Conservation (phyloP, 2,113 vertebrate genomes). For the Redunca redunca region DNA sequence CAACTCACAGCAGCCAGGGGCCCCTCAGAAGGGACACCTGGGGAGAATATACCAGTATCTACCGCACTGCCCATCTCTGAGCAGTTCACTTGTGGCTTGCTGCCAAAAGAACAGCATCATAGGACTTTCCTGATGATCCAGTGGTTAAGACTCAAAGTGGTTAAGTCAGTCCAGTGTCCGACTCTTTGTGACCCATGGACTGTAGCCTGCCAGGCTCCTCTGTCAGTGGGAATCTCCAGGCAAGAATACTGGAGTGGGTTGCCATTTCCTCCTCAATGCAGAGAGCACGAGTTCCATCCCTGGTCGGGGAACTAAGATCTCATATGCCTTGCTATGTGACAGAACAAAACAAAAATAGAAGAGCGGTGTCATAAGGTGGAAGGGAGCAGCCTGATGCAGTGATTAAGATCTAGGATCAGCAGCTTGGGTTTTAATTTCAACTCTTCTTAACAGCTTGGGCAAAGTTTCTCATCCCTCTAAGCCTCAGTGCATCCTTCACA, state of each 20-base stretch:
- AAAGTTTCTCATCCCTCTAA: background rate
- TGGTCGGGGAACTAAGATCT: background rate
- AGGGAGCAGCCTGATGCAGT: background rate
- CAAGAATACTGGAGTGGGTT: background rate
- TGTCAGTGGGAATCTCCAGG: background rate
- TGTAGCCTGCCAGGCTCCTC: background rate
- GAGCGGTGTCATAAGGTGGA: background rate
- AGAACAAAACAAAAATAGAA: background rate
- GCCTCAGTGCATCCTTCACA: background rate
- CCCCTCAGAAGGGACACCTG: background rate
- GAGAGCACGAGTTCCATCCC: background rate
- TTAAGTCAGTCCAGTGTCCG: background rate
- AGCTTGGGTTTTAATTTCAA: background rate
- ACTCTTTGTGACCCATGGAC: background rate
- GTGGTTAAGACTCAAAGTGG: background rate
- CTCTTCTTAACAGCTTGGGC: background rate
- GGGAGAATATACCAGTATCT: background rate
- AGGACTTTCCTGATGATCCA: background rate
- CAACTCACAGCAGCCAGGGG: background rate
- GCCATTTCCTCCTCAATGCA: background rate
- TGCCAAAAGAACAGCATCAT: background rate
- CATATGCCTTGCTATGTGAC: background rate
- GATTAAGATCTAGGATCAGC: background rate
- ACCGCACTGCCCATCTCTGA: background rate
- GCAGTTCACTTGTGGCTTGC: background rate